phyloP scores from a whole-genome alignment of 2,797 vertebrate genomes.

The Argya squamiceps region DNA sequence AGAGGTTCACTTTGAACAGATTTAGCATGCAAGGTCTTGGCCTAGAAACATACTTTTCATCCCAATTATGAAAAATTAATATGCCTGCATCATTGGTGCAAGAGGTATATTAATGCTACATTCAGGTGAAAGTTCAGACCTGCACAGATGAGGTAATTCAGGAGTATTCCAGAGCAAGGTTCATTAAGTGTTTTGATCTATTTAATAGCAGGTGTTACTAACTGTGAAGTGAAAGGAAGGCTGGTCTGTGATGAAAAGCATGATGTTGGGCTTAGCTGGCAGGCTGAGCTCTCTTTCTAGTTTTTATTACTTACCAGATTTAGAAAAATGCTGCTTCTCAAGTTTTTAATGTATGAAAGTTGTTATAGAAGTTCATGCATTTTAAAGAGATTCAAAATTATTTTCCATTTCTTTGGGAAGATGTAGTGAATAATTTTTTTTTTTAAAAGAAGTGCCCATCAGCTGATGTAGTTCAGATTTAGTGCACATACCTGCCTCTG shows the following conservation, averaged over 20 bases:
- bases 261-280: not conserved
- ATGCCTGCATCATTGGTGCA: not conserved
- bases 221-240: not conserved
- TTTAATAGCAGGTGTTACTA: not conserved
- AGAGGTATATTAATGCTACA: not conserved
- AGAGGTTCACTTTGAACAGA: conserved; percentile 70
- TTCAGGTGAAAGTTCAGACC: not conserved
- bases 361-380: not conserved
- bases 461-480: not conserved
- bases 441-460: not conserved
- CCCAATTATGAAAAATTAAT: conserved; percentile 16
- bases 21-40: conserved; percentile 28
- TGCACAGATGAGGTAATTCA: not conserved
- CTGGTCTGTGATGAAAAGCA: not conserved
- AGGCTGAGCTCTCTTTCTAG: not conserved
- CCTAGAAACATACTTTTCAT: conserved; percentile 39
- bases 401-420: not conserved
- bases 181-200: not conserved
- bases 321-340: not conserved
- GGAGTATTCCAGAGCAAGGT: not conserved
- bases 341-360: not conserved
- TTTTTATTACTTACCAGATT: not conserved
- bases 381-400: not conserved
- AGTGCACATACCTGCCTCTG: not conserved
- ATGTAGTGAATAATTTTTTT: not conserved